phyloP scores from a whole-genome alignment of 2,797 vertebrate genomes.

The Momotus momota region DNA sequence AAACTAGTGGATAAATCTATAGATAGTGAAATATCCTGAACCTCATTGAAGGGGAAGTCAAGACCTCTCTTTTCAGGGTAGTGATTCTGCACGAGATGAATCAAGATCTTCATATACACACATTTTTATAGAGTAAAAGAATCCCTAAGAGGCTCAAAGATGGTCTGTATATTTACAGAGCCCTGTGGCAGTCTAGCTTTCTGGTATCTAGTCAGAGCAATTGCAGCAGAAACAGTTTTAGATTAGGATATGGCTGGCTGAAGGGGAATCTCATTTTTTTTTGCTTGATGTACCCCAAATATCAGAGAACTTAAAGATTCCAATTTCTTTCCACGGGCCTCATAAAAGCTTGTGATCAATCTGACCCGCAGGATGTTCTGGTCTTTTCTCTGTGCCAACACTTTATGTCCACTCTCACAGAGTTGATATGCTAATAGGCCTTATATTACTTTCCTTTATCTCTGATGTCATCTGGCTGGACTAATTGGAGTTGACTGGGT shows the following conservation, averaged over 20 bases:
- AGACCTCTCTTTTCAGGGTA: not conserved
- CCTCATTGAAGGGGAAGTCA: not conserved
- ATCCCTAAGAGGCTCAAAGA: not conserved
- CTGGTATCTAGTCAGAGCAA: not conserved
- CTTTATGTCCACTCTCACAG: not conserved
- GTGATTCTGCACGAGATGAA: not conserved
- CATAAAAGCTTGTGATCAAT: not conserved
- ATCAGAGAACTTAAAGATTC: not conserved
- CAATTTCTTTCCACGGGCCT: not conserved
- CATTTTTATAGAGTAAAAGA: not conserved
- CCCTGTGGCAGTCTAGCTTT: not conserved
- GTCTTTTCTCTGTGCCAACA: not conserved
- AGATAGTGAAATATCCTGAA: not conserved
- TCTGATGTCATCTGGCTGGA: constrained; percentile 29
- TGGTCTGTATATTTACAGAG: not conserved
- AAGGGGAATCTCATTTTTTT: not conserved
- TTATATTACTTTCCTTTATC: constrained; percentile 2
- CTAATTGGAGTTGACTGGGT: constrained; percentile 37
- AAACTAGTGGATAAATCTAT: not conserved
- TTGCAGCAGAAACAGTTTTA: not conserved
- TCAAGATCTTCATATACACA: not conserved
- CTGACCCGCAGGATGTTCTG: not conserved
- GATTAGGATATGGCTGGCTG: not conserved
- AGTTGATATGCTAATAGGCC: not conserved
- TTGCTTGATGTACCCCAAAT: not conserved